Percentiles rank a stretch among this genome's conserved stretches.
These are phyloP conservation scores for Cyrtodaria siliqua DNA, from an alignment of 2,888 invertebrate genomes.

Conservation along the genomic window DNA sequence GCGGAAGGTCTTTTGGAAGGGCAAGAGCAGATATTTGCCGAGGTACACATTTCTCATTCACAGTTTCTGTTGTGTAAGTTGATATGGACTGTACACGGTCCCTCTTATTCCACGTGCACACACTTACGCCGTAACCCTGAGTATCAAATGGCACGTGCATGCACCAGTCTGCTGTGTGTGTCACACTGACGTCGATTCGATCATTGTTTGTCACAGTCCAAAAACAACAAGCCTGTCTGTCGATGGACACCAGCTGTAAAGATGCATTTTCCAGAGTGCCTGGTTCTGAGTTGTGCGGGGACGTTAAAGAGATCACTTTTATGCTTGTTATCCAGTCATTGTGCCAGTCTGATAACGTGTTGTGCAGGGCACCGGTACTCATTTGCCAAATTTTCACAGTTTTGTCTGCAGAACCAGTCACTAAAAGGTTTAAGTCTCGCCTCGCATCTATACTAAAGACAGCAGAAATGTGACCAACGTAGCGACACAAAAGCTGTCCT, in stretches of 20 bases:
- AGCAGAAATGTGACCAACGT: conserved; percentile 82
- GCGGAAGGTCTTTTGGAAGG: conserved; percentile 54
- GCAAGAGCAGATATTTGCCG: conserved; percentile 38
- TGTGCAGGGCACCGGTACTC: conserved; percentile 70
- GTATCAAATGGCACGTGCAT: conserved; percentile 51
- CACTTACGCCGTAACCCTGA: conserved; percentile 21
- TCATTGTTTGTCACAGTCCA: conserved; percentile 61
- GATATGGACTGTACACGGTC: conserved; percentile 46
- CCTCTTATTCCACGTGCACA: conserved; percentile 54
- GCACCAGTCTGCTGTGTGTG: conserved; percentile 59
- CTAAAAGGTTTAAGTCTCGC: conserved; percentile 73
- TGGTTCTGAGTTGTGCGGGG: background rate
- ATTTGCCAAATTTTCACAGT: conserved; percentile 82
- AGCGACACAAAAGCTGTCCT: conserved; percentile 69
- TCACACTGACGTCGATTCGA: conserved; percentile 49
- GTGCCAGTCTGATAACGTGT: conserved; percentile 70
- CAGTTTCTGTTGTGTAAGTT: conserved; percentile 46
- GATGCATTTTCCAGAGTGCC: conserved; percentile 22
- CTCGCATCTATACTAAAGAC: conserved; percentile 82
- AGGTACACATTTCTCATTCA: conserved; percentile 55
- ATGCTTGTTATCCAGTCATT: conserved; percentile 60
- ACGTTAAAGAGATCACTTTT: conserved; percentile 40
- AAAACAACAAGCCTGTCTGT: conserved; percentile 61
- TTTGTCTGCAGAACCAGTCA: conserved; percentile 83
- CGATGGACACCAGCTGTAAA: conserved; percentile 59